Evolutionary conservation across 2,113 vertebrate genomes (phyloP).

Genomic region (Corythaixoides concolor): DNA sequence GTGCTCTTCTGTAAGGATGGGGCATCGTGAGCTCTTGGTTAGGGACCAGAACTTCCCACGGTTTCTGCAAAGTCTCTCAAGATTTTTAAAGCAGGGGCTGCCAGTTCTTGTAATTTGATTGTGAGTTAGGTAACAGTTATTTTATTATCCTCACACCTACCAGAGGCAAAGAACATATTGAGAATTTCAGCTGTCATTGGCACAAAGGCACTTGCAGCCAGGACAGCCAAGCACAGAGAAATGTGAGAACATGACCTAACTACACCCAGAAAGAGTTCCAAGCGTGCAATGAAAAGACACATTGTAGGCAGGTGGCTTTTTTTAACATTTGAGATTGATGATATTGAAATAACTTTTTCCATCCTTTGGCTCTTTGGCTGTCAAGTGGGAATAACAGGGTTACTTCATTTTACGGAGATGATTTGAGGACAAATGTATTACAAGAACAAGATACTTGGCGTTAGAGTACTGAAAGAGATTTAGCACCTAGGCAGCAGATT

Average conservation of each 20-base stretch:
- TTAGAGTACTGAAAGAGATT: not conserved
- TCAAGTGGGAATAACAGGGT: not conserved
- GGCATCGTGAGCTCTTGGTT: not conserved
- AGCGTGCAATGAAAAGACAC: not conserved
- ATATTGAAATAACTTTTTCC: not conserved
- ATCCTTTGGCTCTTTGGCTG: not conserved
- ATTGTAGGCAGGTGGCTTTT: accelerated
- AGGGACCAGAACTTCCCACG: not conserved
- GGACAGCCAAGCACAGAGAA: not conserved
- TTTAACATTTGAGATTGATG: not conserved
- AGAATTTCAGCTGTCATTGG: not conserved
- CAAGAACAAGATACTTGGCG: accelerated
- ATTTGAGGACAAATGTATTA: not conserved
- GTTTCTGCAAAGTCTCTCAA: not conserved
- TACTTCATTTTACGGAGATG: not conserved
- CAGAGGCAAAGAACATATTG: not conserved
- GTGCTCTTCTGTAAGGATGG: not conserved
- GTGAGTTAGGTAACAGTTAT: not conserved
- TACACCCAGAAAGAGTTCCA: not conserved
- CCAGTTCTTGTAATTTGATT: not conserved
- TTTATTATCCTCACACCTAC: not conserved
- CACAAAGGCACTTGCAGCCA: not conserved
- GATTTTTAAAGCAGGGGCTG: not conserved
- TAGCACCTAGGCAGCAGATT: not conserved
- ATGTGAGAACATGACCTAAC: not conserved